These are phyloP conservation scores for Gallinago undulata DNA, from an alignment of 2,113 vertebrate genomes.

Conservation along the genomic window DNA sequence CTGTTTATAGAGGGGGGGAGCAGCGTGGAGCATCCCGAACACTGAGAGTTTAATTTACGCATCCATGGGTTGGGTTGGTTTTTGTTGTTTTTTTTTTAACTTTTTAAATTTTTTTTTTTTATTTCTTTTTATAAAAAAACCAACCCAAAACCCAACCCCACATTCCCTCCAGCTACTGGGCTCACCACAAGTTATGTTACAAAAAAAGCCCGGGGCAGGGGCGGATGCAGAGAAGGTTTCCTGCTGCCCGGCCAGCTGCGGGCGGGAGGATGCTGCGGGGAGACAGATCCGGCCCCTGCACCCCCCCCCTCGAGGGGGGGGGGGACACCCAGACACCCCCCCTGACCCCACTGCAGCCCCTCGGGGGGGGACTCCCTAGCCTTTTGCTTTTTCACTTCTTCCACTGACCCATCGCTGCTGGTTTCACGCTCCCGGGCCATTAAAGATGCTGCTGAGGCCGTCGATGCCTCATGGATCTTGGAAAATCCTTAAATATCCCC, in stretches of 20 bases:
- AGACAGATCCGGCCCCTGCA: background rate
- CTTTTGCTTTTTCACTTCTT: accelerated
- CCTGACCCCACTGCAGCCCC: background rate
- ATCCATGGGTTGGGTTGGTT: background rate
- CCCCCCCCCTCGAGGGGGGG: accelerated
- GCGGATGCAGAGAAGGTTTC: constrained; percentile 67
- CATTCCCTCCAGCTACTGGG: constrained; percentile 27
- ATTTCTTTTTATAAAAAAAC: background rate
- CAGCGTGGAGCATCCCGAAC: background rate
- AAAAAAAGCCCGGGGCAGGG: constrained; percentile 40
- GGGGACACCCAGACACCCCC: background rate
- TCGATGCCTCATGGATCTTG: accelerated
- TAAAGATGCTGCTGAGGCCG: accelerated
- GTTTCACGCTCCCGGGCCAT: accelerated
- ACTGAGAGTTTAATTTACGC: constrained; percentile 1
- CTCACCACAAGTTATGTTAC: constrained; percentile 59
- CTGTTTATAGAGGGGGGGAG: accelerated
- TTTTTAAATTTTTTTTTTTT: accelerated
- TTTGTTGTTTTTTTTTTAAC: background rate
- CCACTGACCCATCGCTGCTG: accelerated
- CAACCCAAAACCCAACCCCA: background rate
- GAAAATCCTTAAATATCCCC: background rate
- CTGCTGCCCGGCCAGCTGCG: constrained; percentile 35
- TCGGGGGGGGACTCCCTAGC: too few species aligned
- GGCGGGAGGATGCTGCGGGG: background rate